Evolutionary conservation across 2,888 invertebrate genomes (phyloP).

Genomic region (Tolmerus cingulatus): DNA sequence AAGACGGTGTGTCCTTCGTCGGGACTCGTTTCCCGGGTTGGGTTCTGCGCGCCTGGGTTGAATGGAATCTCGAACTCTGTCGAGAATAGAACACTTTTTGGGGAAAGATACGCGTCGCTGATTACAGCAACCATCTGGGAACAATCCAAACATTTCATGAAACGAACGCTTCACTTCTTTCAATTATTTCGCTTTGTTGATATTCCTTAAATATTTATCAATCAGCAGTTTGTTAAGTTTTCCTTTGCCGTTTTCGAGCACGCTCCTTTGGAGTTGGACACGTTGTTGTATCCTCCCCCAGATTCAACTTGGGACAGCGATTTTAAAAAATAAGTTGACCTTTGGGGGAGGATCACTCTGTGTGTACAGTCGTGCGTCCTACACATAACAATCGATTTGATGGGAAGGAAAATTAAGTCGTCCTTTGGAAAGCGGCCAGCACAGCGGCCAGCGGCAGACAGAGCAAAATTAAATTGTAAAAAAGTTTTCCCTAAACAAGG

Average conservation of each 20-base stretch:
- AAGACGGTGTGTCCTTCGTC: conserved; percentile 19
- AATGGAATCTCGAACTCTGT: conserved; percentile 6
- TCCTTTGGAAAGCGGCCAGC: background rate
- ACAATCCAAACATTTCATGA: conserved; percentile 50
- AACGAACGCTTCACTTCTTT: conserved; percentile 62
- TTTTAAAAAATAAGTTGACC: background rate
- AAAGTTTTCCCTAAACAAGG: background rate
- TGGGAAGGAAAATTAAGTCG: background rate
- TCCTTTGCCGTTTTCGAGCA: background rate
- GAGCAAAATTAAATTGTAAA: background rate
- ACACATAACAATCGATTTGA: background rate
- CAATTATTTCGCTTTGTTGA: conserved; percentile 63
- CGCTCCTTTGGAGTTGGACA: conserved; percentile 1
- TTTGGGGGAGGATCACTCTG: conserved; percentile 1
- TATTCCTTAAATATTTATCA: conserved; percentile 64
- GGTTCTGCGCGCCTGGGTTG: background rate
- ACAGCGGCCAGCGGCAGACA: background rate
- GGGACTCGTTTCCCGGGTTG: background rate
- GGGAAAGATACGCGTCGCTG: conserved; percentile 49
- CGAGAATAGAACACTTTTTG: conserved; percentile 37
- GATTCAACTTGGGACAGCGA: background rate
- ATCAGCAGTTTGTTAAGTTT: conserved; percentile 60
- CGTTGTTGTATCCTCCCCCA: background rate
- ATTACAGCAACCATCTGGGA: conserved; percentile 50
- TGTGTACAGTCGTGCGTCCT: background rate